Base-by-base conservation (phyloP, 2,797 vertebrate genomes). In the Miichthys miiuy region DNA sequence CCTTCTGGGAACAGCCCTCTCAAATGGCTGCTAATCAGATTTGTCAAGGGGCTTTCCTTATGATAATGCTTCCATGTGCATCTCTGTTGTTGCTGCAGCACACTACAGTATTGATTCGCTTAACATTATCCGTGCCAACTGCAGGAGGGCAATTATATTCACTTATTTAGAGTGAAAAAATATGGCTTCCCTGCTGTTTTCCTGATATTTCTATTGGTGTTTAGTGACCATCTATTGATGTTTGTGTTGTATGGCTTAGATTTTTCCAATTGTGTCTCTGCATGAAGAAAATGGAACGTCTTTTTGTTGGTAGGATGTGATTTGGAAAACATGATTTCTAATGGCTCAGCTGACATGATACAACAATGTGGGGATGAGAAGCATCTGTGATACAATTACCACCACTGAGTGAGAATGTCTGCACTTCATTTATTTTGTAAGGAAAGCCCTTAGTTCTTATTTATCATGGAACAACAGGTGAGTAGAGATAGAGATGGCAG, bases 21-120 rank as follows among this genome's bases (percentile, higher is more conserved):
- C 87, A 96, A 95, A 96, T 95, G 94, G 94, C 93, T 74, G 86
- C 96, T 97, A 97, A 97, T 96, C 96, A 96, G 95, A 96, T 97
- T 96, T 96, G 95, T 96, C 95, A 96, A 84, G 93, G 83, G 90
- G 84, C 75, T 93, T 91, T 91, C 95, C 93, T 92, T 91, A 92
- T 93, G 90, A 93, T 89, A 92, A 91, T 93, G 94, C 88, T 93
- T 90, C 78, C 80, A 60, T 48, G 77, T 89, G 87, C 87, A 87
- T 87, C 87, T 85, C 82, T 89, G 81, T 86, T 94, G 87, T 79
- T 87, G 73, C 70, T 86, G 85, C 82, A 77, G 68, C 79, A 65
- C 87, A 77, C 87, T 84, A 72, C 67, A 78, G 69, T 92, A 94
- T 94, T 90, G 92, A 94, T 93, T 94, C 90, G 77, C 70, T 93